Percentiles rank a stretch among this genome's conserved stretches.
phyloP scores from a whole-genome alignment of 2,888 invertebrate genomes.

The Theodoxus fluviatilis region DNA sequence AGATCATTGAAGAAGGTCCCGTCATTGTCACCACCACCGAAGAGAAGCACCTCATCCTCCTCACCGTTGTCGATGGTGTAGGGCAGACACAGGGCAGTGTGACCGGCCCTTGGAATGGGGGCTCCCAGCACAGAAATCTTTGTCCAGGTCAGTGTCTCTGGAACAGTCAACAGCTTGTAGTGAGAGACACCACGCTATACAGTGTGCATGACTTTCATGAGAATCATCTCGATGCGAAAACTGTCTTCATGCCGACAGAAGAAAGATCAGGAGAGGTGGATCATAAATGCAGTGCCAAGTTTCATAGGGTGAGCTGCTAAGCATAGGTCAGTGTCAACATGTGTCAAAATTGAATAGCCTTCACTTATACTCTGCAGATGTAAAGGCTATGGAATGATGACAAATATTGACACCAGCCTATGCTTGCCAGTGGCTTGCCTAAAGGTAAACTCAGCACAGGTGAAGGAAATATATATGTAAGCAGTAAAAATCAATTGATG shows the following conservation, averaged over 20 bases:
- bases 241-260: no score
- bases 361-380: no score
- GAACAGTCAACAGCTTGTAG: slow-evolving; percentile 13
- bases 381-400: no score
- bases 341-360: no score
- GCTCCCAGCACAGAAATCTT: slow-evolving; percentile 41
- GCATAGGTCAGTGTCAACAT: no score
- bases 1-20: slow-evolving; percentile 59
- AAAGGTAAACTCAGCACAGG: no score
- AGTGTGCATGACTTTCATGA: neutral
- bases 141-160: slow-evolving; percentile 53
- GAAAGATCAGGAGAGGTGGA: neutral
- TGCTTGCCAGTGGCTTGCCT: no score
- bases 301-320: no score
- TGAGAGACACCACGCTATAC: neutral
- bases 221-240: neutral
- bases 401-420: no score
- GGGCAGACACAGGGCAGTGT: slow-evolving; percentile 56
- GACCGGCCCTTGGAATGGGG: slow-evolving; percentile 55
- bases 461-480: no score
- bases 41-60: slow-evolving; percentile 59
- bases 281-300: neutral
- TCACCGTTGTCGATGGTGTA: slow-evolving; percentile 58
- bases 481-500: no score
- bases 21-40: slow-evolving; percentile 65